phyloP scores from a whole-genome alignment of 2,888 invertebrate species.

The Eupithecia centaureata region DNA sequence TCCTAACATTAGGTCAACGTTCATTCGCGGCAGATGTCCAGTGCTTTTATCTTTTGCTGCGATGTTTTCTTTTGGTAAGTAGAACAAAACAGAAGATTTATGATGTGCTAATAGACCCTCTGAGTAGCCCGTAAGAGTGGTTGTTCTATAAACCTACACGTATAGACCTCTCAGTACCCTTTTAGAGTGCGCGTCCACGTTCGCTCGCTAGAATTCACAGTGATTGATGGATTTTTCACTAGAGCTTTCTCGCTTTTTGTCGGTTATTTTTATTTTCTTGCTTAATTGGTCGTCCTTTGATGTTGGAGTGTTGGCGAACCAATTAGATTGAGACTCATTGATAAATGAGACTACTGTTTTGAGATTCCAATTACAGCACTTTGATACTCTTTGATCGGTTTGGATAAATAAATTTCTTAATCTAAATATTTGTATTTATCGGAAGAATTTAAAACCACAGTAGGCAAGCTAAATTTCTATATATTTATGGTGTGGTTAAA shows the following conservation, averaged over 20 bases:
- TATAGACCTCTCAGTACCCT: constrained; percentile 16
- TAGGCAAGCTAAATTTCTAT: background rate
- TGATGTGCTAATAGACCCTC: background rate
- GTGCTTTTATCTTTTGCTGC: background rate
- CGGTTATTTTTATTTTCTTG: constrained; percentile 25
- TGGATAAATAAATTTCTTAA: background rate
- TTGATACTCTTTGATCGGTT: background rate
- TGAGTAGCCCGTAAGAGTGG: constrained; percentile 8
- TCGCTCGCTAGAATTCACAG: constrained; percentile 18
- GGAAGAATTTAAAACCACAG: background rate
- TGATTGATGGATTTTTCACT: constrained; percentile 37
- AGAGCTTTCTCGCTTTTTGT: constrained; percentile 21
- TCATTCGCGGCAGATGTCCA: background rate
- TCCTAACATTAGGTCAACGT: background rate
- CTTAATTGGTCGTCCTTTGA: constrained; percentile 27
- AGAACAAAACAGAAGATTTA: constrained; percentile 10
- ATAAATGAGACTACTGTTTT: constrained; percentile 11
- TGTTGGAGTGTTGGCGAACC: constrained; percentile 4
- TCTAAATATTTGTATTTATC: background rate
- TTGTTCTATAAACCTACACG: background rate
- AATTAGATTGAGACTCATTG: constrained; percentile 8
- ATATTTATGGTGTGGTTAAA: background rate
- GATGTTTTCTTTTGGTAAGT: background rate
- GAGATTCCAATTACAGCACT: constrained; percentile 6
- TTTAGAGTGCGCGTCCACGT: constrained; percentile 35